Evolutionary conservation across 1,140 invertebrate species (phyloP), one percentile per base, ranked within the genome.

Genomic region (Colletes gigas): DNA sequence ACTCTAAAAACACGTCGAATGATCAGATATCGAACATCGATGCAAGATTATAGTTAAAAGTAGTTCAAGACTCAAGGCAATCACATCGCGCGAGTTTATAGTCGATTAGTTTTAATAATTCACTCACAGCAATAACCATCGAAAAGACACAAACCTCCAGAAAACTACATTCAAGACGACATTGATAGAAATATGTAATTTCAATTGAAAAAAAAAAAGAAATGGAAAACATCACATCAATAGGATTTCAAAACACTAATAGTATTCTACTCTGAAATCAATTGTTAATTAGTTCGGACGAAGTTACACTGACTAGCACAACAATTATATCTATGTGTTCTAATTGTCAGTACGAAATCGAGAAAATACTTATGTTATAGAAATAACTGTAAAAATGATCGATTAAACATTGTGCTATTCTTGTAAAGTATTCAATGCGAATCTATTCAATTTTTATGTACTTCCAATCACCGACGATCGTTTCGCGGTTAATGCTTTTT

Each of bases 151-250:
- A 90, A 82, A 89, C 83, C 85, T 89, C 79, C 71, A 90, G 78
- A 79, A 79, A 88, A 89, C 89, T 89, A 91, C 91, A 90, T 91
- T 91, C 88, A 89, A 86, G 90, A 92, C 88, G 88, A 91, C 89
- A 91, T 69, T 83, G 83, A 92, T 88, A 89, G 77, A 88, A 89
- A 82, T 86, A 83, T 78, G 44, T 88, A 88, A 86, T 81, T 73
- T 90, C 81, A 66, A 74, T 85, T 85, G 79, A 80, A 90, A 30
- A 80, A 90, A 54, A 80, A 59, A 76, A 78, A 78, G 57, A 68
- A 75, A 80, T 57, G 71, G 84, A 87, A 76, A 88, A 92, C 90
- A 92, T 84, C 89, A 93, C 92, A 93, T 84, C 88, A 89, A 93
- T 88, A 88, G 84, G 78, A 83, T 65, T 83, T 84, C 88, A 91